Base-by-base conservation (phyloP, 2,888 invertebrate genomes). In the Nomada fucata region DNA sequence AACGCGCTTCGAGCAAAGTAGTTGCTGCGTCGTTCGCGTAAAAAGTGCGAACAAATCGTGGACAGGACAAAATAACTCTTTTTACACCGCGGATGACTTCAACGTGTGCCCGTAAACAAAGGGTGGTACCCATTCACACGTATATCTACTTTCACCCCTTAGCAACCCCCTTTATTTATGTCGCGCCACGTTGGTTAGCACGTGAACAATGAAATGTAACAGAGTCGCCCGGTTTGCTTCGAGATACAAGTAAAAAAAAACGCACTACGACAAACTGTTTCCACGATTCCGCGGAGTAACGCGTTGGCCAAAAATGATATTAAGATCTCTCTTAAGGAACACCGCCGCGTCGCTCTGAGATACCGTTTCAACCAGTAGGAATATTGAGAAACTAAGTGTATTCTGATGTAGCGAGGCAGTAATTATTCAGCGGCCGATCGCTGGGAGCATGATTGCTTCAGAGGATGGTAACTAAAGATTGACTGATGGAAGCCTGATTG, bases 121-220 rank as follows among this genome's bases (percentile, higher is more conserved):
- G 76, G 57, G 63, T 76, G 52, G 23, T 44, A 57, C 13, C 63
- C 64, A 64, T 79, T 79, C 76, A 64, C 68, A 42, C 26, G 15
- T 23, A 15, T 47, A 9, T 50, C 23, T 57, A 18, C 73, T 29
- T 52, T 67, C 29, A n/a, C 44, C 42, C 63, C 42, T 50, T 52
- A 20, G 42, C 64, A 52, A 57, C 59, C 50, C 52, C 23, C 50
- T 53, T 68, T 64, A 55, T 73, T 64, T 55, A 44, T 60, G 50
- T 60, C 18, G 2, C 29, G 59, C 18, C 63, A 26, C 26, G 42
- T 15, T 53, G 23, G 26, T 63, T 72, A 64, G 53, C 53, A 42
- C 26, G n/a, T 13, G 26, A 72, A 44, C 55, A 15, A 4, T 26
- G 36, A 29, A 26, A 72, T 44, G 42, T 26, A 53, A 61, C 23